Evolutionary conservation across 2,888 invertebrate genomes (phyloP).

Genomic region (Leptopilina drosophilae): DNA sequence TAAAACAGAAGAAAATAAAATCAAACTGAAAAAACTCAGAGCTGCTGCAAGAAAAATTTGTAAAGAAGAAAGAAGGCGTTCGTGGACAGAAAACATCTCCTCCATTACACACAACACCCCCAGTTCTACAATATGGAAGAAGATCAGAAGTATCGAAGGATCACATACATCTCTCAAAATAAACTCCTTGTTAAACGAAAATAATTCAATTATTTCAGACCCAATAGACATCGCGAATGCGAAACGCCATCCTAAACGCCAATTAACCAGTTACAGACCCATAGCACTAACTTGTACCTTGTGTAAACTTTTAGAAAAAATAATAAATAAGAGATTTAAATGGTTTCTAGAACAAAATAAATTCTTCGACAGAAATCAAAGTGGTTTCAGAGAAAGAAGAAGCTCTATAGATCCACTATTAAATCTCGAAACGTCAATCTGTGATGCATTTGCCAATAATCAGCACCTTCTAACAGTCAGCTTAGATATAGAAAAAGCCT

Average conservation of each 20-base stretch:
- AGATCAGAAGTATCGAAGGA: too few species aligned
- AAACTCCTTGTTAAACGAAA: too few species aligned
- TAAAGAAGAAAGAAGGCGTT: too few species aligned
- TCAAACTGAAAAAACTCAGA: too few species aligned
- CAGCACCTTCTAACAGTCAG: slow-evolving; percentile 48
- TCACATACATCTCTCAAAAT: too few species aligned
- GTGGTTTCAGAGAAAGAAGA: slow-evolving; percentile 46
- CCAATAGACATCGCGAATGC: too few species aligned
- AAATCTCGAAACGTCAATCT: slow-evolving; percentile 38
- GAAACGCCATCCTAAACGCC: slow-evolving; percentile 42
- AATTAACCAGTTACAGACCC: slow-evolving; percentile 47
- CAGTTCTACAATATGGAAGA: too few species aligned
- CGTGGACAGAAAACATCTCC: too few species aligned
- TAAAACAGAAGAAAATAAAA: slow-evolving; percentile 40
- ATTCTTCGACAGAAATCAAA: slow-evolving; percentile 45
- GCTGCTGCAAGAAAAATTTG: too few species aligned
- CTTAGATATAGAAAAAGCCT: slow-evolving; percentile 53
- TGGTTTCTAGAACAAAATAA: slow-evolving; percentile 48
- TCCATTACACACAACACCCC: too few species aligned
- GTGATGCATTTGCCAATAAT: slow-evolving; percentile 44
- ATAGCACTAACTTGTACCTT: slow-evolving; percentile 49
- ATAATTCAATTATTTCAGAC: slow-evolving; percentile 45
- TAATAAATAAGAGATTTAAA: slow-evolving; percentile 46
- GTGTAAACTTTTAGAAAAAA: slow-evolving; percentile 50
- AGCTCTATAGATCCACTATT: slow-evolving; percentile 43